Percentiles rank a stretch among this genome's conserved stretches.
Evolutionary conservation across 2,113 vertebrate species (phyloP).

Genomic region (Paralichthys olivaceus): DNA sequence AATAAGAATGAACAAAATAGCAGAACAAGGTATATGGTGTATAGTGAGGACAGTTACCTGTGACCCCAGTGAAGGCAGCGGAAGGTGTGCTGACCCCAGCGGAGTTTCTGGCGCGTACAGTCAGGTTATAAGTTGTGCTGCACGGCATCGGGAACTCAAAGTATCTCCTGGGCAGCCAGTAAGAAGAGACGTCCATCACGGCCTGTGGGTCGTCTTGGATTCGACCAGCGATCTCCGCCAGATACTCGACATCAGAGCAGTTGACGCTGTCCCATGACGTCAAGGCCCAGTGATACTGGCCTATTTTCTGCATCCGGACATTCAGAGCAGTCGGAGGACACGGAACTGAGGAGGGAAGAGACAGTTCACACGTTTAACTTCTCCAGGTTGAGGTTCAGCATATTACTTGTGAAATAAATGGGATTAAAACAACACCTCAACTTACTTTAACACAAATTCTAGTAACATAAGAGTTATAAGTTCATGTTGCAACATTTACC

Average conservation of each 20-base stretch:
- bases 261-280: constrained; percentile 68
- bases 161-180: constrained; percentile 75
- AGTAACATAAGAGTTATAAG: not conserved
- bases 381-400: no score
- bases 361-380: not conserved
- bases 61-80: constrained; percentile 37
- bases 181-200: constrained; percentile 72
- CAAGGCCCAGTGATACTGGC: constrained; percentile 57
- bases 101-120: constrained; percentile 71
- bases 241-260: constrained; percentile 74
- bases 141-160: constrained; percentile 82
- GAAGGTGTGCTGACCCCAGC: constrained; percentile 73
- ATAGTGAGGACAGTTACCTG: constrained; percentile 66
- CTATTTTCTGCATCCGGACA: constrained; percentile 59
- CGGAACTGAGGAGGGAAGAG: constrained; percentile 67
- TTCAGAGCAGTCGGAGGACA: constrained; percentile 72
- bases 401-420: not conserved
- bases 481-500: constrained; percentile 63
- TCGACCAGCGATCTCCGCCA: constrained; percentile 64
- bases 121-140: constrained; percentile 75
- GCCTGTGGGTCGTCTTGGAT: constrained; percentile 63
- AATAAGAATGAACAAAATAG: no score
- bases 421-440: no score
- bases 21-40: not conserved
- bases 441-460: no score